Evolutionary conservation across 1,140 invertebrate species (phyloP).

Genomic region (Brachystomella parvula): DNA sequence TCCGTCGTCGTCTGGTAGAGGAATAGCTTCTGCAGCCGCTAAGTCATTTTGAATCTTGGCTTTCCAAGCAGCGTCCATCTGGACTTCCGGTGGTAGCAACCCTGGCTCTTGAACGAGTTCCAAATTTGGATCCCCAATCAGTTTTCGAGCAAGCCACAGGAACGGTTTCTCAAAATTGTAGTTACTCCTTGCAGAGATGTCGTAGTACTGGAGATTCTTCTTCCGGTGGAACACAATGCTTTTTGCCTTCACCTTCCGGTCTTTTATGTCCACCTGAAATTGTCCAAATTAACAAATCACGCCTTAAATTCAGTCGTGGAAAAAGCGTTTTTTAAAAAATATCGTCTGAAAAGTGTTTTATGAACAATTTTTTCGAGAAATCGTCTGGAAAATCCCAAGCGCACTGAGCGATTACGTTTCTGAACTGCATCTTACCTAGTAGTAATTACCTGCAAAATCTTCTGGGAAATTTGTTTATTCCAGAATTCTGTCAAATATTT

Average conservation of each 20-base stretch:
- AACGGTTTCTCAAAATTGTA: slow-evolving; percentile 99
- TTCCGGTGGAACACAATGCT: slow-evolving; percentile 98
- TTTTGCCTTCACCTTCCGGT: slow-evolving; percentile 99
- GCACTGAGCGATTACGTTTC: too few species aligned
- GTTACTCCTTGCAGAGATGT: slow-evolving; percentile 99
- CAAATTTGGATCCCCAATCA: slow-evolving; percentile 96
- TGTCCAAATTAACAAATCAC: too few species aligned
- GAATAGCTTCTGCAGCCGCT: slow-evolving; percentile 77
- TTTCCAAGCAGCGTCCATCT: slow-evolving; percentile 93
- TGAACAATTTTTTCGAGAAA: too few species aligned
- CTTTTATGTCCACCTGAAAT: slow-evolving; percentile 99
- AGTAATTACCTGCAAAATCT: too few species aligned
- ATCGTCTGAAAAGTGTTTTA: too few species aligned
- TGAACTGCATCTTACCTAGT: too few species aligned
- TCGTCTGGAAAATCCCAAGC: too few species aligned
- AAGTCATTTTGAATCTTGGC: slow-evolving; percentile 90
- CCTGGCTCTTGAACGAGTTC: slow-evolving; percentile 99
- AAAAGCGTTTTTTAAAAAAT: too few species aligned
- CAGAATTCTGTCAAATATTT: too few species aligned
- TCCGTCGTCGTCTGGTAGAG: slow-evolving; percentile 92
- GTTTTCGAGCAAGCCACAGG: slow-evolving; percentile 92
- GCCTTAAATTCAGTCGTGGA: too few species aligned
- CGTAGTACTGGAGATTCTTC: slow-evolving; percentile 99
- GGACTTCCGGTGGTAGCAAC: slow-evolving; percentile 91
- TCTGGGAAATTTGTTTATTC: too few species aligned